A percentile compares a stretch with the other conserved stretches of the same genome.
Conservation (phyloP, 1,140 invertebrate genomes). For the Penaeus indicus region DNA sequence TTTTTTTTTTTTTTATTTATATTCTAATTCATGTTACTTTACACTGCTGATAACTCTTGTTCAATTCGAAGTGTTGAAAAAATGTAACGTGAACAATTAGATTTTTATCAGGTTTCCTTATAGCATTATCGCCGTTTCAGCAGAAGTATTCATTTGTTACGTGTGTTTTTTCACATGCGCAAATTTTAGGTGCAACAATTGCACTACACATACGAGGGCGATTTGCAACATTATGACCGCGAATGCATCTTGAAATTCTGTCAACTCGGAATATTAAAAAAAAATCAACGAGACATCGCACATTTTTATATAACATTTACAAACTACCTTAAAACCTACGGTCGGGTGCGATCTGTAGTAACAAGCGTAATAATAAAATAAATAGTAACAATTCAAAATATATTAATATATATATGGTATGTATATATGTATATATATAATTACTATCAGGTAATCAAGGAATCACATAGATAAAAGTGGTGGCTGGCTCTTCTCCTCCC, state of each 20-base stretch:
- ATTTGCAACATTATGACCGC: background rate
- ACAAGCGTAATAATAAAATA: constrained; percentile 22
- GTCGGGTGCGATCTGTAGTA: no score
- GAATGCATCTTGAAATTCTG: constrained; percentile 22
- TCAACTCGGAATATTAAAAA: background rate
- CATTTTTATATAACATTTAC: no score
- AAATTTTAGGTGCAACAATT: background rate
- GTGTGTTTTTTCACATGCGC: background rate
- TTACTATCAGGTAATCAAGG: background rate
- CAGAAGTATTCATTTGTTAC: background rate
- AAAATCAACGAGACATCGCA: no score
- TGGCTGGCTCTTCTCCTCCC: no score
- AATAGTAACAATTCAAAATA: constrained; percentile 8
- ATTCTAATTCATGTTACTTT: no score
- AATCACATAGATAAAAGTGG: background rate
- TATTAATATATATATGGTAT: background rate
- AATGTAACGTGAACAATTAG: no score
- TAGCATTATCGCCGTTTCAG: background rate
- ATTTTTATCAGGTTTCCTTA: no score
- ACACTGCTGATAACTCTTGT: no score
- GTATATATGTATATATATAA: no score
- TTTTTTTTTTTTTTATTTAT: no score
- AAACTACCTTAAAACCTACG: no score
- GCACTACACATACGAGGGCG: background rate
- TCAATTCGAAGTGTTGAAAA: no score